Evolutionary conservation across 2,797 vertebrate genomes (phyloP).

Genomic region (Synaphobranchus kaupii): DNA sequence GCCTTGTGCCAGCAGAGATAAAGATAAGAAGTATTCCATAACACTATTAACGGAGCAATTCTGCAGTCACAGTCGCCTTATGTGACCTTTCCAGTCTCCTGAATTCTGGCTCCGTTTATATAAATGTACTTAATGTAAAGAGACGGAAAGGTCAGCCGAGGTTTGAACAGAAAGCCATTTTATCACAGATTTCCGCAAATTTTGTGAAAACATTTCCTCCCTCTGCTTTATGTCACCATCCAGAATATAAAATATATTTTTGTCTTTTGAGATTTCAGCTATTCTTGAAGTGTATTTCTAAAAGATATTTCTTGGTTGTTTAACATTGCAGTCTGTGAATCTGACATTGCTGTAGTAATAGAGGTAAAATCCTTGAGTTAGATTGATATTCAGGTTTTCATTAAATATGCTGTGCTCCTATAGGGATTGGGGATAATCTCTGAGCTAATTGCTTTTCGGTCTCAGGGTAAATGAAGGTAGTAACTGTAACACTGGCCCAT

Average conservation of each 20-base stretch:
- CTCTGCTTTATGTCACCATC: constrained; percentile 31
- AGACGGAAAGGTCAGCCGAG: constrained; percentile 45
- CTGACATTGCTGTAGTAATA: not conserved
- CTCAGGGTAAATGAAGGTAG: constrained; percentile 64
- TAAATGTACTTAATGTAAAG: constrained; percentile 44
- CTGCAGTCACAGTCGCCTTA: constrained; percentile 14
- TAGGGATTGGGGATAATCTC: constrained; percentile 55
- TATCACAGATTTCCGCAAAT: constrained; percentile 45
- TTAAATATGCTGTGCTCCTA: constrained; percentile 45
- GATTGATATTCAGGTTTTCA: constrained; percentile 28
- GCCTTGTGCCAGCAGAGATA: not conserved
- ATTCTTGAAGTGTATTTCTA: not conserved
- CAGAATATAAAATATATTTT: constrained; percentile 26
- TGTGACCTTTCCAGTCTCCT: constrained; percentile 46
- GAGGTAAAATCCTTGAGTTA: not conserved
- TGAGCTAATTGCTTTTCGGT: constrained; percentile 65
- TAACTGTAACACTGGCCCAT: constrained; percentile 55
- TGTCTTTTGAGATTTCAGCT: not conserved
- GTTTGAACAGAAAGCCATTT: constrained; percentile 44
- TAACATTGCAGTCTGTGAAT: not conserved
- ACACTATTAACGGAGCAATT: not conserved
- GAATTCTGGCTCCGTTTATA: constrained; percentile 40
- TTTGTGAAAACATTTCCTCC: constrained; percentile 42
- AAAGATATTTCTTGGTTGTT: not conserved
- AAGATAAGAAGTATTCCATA: constrained; percentile 10